Conservation (phyloP, 2,113 vertebrate genomes). For the Epinephelus lanceolatus region DNA sequence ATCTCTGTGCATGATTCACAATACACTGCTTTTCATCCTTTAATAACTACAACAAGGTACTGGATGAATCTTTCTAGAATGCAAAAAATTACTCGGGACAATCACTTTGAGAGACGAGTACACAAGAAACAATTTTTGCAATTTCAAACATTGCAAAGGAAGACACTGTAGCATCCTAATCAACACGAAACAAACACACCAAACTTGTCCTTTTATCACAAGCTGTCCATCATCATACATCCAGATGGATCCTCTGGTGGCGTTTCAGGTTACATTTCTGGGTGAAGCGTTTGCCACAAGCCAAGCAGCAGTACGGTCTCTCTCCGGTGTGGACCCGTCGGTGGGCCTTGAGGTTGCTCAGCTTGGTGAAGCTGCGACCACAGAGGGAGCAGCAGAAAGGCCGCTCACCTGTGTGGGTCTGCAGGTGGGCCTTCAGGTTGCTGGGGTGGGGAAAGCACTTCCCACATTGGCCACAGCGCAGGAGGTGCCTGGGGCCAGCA, state of each 20-base stretch:
- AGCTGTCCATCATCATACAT: constrained; percentile 45
- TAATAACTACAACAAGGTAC: constrained; percentile 13
- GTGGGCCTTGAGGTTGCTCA: constrained; percentile 86
- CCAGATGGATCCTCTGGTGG: constrained; percentile 86
- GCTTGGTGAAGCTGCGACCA: constrained; percentile 85
- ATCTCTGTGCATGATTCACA: constrained; percentile 2
- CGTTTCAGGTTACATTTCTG: constrained; percentile 86
- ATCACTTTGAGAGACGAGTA: constrained; percentile 29
- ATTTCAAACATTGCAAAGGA: background rate
- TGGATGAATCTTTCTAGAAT: constrained; percentile 28
- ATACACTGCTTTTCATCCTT: constrained; percentile 4
- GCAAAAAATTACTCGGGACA: constrained; percentile 33
- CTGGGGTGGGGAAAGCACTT: constrained; percentile 84
- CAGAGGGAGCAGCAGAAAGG: constrained; percentile 85
- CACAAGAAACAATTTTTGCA: constrained; percentile 24
- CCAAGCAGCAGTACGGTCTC: constrained; percentile 84
- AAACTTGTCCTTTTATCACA: background rate
- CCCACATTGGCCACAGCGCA: constrained; percentile 83
- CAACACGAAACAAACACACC: constrained; percentile 25
- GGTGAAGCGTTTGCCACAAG: constrained; percentile 87
- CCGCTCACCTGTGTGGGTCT: constrained; percentile 84
- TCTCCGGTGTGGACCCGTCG: constrained; percentile 85
- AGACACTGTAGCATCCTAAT: background rate
- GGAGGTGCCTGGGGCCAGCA: constrained; percentile 46
- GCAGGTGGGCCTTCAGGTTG: constrained; percentile 83